Conservation (phyloP, 2,797 vertebrate genomes). For the Poeciliopsis gracilis region DNA sequence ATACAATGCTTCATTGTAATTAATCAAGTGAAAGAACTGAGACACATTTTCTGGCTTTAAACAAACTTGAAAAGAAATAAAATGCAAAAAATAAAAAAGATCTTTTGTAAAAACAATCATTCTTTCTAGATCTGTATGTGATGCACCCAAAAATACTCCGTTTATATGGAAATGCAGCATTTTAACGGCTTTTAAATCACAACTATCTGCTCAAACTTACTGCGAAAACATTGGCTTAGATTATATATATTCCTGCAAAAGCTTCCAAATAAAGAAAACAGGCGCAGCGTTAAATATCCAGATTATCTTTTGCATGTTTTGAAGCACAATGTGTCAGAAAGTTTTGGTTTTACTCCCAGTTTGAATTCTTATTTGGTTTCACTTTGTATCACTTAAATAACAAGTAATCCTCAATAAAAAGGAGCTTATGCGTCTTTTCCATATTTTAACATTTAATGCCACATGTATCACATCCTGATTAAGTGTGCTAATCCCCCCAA, state of each 20-base stretch:
- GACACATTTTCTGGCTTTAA: too few species aligned
- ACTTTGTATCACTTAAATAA: constrained; percentile 41
- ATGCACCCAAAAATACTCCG: background rate
- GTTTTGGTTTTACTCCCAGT: constrained; percentile 10
- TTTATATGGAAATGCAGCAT: background rate
- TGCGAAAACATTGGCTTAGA: background rate
- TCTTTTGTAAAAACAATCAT: too few species aligned
- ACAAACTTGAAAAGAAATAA: too few species aligned
- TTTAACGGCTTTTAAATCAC: background rate
- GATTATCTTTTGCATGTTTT: constrained; percentile 5
- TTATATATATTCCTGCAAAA: background rate
- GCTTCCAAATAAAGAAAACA: too few species aligned
- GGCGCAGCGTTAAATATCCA: background rate
- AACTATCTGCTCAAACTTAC: background rate
- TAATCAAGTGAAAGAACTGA: too few species aligned
- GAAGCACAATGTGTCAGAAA: constrained; percentile 16
- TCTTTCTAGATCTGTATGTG: too few species aligned
- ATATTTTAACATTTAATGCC: constrained; percentile 51
- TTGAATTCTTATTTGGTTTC: constrained; percentile 24
- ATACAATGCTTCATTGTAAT: background rate
- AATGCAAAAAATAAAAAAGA: too few species aligned
- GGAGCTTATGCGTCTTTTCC: constrained; percentile 45
- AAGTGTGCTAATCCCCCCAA: constrained; percentile 54
- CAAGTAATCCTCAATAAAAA: constrained; percentile 53
- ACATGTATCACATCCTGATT: constrained; percentile 48